Evolutionary conservation across 2,113 vertebrate genomes (phyloP), one percentile per base, ranked within the genome.

Genomic region (Tursiops truncatus): DNA sequence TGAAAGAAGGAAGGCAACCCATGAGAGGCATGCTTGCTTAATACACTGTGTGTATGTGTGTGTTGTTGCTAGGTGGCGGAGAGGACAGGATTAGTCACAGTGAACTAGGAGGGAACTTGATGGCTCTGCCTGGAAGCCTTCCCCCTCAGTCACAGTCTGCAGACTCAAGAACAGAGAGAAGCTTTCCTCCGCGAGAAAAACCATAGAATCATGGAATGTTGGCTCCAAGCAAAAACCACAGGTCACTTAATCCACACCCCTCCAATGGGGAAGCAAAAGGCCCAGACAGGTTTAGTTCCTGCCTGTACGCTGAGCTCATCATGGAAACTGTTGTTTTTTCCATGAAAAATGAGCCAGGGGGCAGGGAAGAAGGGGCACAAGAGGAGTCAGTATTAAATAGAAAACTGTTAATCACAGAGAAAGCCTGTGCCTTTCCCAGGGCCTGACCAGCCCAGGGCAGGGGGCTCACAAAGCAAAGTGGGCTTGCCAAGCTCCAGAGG

Each of bases 31-130:
- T 5, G n/a, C 53, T 67, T 44, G 56, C 79, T 56, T 26, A n/a
- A 38, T n/a, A 44, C 28, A 50, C 11, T 73, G 50, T 85, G 53
- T n/a, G 53, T 83, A 15, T 60, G 63, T 36, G 74, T 71, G 89
- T 58, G 47, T 28, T 0, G 74, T 94, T 95, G 91, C 96, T 98
- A 90, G 97, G 96, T 68, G 76, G 87, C 62, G 23, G 77, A 76
- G 50, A 92, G 38, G 81, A 76, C 63, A 77, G 21, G 58, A 67
- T 97, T 77, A 95, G 71, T 95, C 97, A 96, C 50, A 21, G 58
- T 36, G 44, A 33, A 3, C 76, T 38, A 81, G 89, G 63, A 89
- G 23, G 76, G 84, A 26, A 20, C 33, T 60, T 36, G 33, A 33
- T 26, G 94, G 81, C 41, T 80, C 58, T 92, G 47, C 95, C 68